Conservation (phyloP, 1,140 invertebrate genomes). For the Maconellicoccus hirsutus region DNA sequence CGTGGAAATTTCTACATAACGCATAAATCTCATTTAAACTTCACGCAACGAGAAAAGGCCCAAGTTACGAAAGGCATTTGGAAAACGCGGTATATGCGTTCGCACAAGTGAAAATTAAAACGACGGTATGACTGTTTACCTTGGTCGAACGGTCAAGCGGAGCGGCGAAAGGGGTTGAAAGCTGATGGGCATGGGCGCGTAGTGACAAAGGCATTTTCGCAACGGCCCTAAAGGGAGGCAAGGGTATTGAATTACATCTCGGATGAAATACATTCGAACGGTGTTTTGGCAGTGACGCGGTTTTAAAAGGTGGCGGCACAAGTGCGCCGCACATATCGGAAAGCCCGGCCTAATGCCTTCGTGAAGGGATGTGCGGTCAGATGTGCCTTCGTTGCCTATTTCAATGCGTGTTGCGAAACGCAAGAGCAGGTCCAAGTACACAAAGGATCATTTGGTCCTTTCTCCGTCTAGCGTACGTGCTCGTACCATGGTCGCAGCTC, state of each 20-base stretch:
- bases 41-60: too few species aligned
- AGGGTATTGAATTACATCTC: constrained; percentile 7
- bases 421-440: not conserved
- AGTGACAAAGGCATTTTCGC: constrained; percentile 10
- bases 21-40: too few species aligned
- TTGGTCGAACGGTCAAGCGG: too few species aligned
- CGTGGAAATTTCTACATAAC: too few species aligned
- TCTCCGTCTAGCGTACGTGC: not conserved
- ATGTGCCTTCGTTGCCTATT: not conserved
- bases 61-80: too few species aligned
- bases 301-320: not conserved
- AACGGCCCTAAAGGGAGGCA: not conserved
- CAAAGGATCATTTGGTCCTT: not conserved
- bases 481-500: not conserved
- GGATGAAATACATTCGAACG: constrained; percentile 13
- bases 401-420: not conserved
- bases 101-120: too few species aligned
- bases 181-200: not conserved
- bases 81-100: too few species aligned
- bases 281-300: constrained; percentile 12
- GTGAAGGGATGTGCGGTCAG: constrained; percentile 13
- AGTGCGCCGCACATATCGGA: not conserved
- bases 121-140: too few species aligned
- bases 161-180: too few species aligned
- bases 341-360: not conserved